Evolutionary conservation across 2,888 invertebrate species (phyloP), one percentile per base, ranked within the genome.

Genomic region (Synanthedon vespiformis): DNA sequence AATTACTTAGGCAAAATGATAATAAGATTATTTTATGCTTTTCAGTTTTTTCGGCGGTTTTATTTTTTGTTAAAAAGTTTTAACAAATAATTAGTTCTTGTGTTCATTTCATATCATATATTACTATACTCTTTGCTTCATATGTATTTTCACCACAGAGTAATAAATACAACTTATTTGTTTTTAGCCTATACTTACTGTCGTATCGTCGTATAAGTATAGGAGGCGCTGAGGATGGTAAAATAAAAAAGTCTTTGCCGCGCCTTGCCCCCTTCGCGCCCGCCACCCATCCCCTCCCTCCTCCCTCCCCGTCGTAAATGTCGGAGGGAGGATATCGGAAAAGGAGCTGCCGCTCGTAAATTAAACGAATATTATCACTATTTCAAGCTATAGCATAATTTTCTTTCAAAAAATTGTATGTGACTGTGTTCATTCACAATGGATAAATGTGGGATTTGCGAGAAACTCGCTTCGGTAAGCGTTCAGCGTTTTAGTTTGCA

Each of bases 391-490:
- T 44, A 44, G 44, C 6, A 14, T 44, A 13, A 10, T 44, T 49
- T 67, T 70, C 69, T 70, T 71, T 67, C 61, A 57, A 59, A 61
- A 57, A 60, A 63, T 66, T 64, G 67, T 64, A 64, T 58, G 57
- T 61, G 57, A 61, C 60, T 60, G 54, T 61, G 54, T 52, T 50
- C 51, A 54, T 57, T 62, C 64, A 73, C 61, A 59, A 87, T 86
- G 86, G 84, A 88, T 76, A 83, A 80, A 67, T 88, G 88, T 80
- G 86, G 80, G 60, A 81, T 85, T 60, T 88, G 88, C 65, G 64
- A 73, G 56, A 85, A 85, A 71, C 79, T 80, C 56, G 84, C 81
- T 52, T 78, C 72, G 65, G 88, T 88, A 65, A 83, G 87, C 81
- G 69, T 61, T 53, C 55, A 59, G 49, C 55, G 51, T 61, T 62